Base-by-base conservation (phyloP, 2,113 vertebrate genomes). In the Hiodon alosoides region DNA sequence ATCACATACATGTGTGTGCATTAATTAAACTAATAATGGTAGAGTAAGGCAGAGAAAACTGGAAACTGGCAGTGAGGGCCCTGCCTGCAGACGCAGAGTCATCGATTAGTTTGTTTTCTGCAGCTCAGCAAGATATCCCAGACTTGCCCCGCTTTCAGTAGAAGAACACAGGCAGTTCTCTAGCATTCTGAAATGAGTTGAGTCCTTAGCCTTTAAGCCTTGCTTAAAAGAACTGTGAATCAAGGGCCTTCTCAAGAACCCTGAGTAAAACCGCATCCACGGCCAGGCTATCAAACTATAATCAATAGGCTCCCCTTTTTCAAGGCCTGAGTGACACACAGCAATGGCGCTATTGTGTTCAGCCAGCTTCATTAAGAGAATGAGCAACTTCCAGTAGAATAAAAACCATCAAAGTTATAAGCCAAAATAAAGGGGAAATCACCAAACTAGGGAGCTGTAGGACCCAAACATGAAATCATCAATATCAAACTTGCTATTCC, bases 51-150 rank as follows among this genome's bases (percentile, higher is more conserved):
- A 9, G 13, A 16, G 71, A 50, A 31, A 53, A 14, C 4, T 64
- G 50, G 4, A 73, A 31, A 31, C 14, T 50, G 59, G 59, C 58
- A 73, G 50, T 48, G 5, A 9, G n/a, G 50, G 71, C 57, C 61
- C 50, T 2, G 47, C 16, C 58, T 61, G 48, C 71, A 72, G 55
- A 71, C 55, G 46, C 57, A 46, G 57, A 11, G 10, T 14, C 70
- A 71, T 71, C 14, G 50, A 73, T 73, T 73, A 50, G 55, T 7
- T 13, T 31, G 47, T 17, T 73, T 64, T 73, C 59, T 73, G 60
- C 48, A 73, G 71, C 50, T 64, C 54, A 71, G 71, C 59, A 73
- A 64, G 71, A 62, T 52, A 67, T 50, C 16, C 3, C 60, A 54
- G 59, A 64, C 71, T 17, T 67, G 48, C 59, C 4, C 47, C 48